These are phyloP conservation scores for Lepidothrix coronata DNA, from an alignment of 2,113 vertebrate species.

Conservation along the genomic window DNA sequence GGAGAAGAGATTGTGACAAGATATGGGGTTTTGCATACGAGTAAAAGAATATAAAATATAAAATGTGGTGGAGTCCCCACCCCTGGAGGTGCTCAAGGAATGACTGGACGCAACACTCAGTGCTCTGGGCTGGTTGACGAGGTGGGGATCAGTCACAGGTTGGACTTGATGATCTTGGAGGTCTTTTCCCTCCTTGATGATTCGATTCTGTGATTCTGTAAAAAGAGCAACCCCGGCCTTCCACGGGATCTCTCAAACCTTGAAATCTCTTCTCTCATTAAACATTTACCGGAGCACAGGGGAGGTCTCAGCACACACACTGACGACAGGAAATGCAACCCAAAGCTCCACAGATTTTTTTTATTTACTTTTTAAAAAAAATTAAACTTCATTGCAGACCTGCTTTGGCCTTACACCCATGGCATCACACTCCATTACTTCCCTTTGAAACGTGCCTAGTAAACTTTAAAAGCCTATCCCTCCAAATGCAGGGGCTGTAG, in stretches of 20 bases:
- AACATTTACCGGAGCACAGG: not conserved
- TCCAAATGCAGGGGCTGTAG: not conserved
- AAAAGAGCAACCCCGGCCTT: not conserved
- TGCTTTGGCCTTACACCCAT: conserved; percentile 23
- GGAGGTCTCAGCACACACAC: not conserved
- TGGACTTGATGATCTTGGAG: not conserved
- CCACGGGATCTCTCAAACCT: not conserved
- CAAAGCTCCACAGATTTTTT: conserved; percentile 7
- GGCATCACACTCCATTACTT: conserved; percentile 16
- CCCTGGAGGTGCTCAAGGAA: not conserved
- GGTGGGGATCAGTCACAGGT: not conserved
- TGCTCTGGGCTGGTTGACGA: not conserved
- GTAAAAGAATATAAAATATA: not conserved
- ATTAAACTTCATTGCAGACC: not conserved
- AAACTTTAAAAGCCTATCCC: conserved; percentile 20
- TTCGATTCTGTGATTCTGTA: not conserved
- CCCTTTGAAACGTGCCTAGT: not conserved
- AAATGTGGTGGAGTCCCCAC: not conserved
- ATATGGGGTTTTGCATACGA: accelerated
- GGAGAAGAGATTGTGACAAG: not conserved
- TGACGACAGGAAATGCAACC: not conserved
- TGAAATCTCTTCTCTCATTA: not conserved
- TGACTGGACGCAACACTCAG: accelerated
- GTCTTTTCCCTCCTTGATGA: not conserved
- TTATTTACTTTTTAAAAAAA: conserved; percentile 24